phyloP scores from a whole-genome alignment of 2,797 vertebrate genomes.

The Nyctalus aviator region DNA sequence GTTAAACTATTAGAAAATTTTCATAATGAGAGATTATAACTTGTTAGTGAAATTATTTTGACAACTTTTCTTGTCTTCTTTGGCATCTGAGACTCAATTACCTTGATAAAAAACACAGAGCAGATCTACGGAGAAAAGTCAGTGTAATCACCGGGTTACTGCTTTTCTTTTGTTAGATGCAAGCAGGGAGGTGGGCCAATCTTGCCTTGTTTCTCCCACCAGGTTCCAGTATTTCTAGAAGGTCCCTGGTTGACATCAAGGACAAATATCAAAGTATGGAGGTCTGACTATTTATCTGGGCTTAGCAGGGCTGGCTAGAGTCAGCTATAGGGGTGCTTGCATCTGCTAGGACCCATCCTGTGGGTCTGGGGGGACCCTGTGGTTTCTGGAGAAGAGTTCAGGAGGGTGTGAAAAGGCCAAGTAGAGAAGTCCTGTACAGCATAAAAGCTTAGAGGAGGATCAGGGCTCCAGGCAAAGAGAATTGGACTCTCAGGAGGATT shows the following conservation, averaged over 20 bases:
- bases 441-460: not conserved
- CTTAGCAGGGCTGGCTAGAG: not conserved
- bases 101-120: not conserved
- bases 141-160: not conserved
- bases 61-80: not conserved
- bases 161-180: not conserved
- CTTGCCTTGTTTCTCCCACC: not conserved
- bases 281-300: not conserved
- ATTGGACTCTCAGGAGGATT: not conserved
- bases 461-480: not conserved
- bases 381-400: not conserved
- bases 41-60: slow-evolving; percentile 13
- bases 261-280: not conserved
- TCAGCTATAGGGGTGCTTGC: not conserved
- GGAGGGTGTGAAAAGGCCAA: not conserved
- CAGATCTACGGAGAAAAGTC: not conserved
- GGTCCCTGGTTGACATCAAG: not conserved
- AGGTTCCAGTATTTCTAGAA: not conserved
- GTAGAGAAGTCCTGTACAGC: not conserved
- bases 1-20: not conserved
- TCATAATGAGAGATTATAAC: not conserved
- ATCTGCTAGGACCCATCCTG: not conserved
- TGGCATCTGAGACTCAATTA: not conserved
- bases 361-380: not conserved
- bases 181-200: not conserved